Evolutionary conservation across 2,113 vertebrate genomes (phyloP), one percentile per base, ranked within the genome.

Genomic region (Python bivittatus): DNA sequence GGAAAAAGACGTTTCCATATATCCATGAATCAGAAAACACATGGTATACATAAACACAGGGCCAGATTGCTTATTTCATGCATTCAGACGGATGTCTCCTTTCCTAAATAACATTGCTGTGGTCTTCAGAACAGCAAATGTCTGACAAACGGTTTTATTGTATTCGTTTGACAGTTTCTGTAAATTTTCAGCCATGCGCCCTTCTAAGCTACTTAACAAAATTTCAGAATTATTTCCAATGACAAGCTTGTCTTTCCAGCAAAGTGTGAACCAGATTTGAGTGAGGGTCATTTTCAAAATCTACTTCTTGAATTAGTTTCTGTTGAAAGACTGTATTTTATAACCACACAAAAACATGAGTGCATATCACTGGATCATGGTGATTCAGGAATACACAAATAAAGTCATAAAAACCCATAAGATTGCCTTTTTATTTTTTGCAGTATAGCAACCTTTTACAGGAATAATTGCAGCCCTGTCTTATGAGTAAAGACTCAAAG

Each of bases 401-500:
- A 90, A 92, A 91, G 60, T 27, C 89, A 93, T 95, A 94, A 96
- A 96, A 94, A 84, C 91, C 92, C 92, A 54, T 72, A 93, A 72
- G 89, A 93, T 48, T 85, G 68, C 58, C 25, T 83, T 56, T 38
- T 91, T n/a, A 92, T 94, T 56, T 92, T 94, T 92, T 90, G 84
- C 61, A 84, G 10, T 25, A 48, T 84, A 84, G 92, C 92, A 94
- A 91, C 90, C 89, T 64, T 92, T 44, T 88, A 89, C 52, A 88
- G 88, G 93, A 15, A 90, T 91, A 93, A 93, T 94, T 96, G 64
- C 90, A 91, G 20, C 61, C 79, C 85, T 90, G 93, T 92, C 93
- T 94, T 96, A 95, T 87, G 95, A 87, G 22, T 93, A 95, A 96
- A 90, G 86, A 96, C 97, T 95, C 91, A 86, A 96, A 97, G 91